A percentile compares a stretch with the other conserved stretches of the same genome.
These are phyloP conservation scores for Fulmarus glacialis DNA, from an alignment of 2,113 vertebrate genomes.

Conservation along the genomic window DNA sequence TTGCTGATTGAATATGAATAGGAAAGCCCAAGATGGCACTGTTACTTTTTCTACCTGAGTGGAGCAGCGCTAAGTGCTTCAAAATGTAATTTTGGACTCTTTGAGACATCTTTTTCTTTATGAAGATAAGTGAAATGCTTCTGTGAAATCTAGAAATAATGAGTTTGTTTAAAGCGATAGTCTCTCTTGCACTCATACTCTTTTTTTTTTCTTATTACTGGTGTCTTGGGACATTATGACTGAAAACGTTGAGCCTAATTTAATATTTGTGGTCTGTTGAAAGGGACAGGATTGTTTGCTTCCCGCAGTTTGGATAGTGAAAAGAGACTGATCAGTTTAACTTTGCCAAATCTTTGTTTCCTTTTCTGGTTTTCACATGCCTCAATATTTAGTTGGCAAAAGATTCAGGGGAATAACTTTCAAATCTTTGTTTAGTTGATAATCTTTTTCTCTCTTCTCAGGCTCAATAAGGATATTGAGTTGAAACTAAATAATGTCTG, in stretches of 20 bases:
- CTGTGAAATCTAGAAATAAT: not conserved
- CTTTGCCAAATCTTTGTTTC: slow-evolving; percentile 9
- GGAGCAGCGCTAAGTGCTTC: not conserved
- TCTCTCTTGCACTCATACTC: not conserved
- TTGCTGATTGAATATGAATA: not conserved
- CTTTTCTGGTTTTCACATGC: not conserved
- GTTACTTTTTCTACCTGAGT: not conserved
- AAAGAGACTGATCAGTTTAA: not conserved
- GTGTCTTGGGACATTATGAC: not conserved
- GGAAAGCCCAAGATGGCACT: not conserved
- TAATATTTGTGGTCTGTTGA: not conserved
- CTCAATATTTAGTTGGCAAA: not conserved
- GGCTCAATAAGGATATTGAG: not conserved
- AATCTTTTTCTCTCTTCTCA: not conserved
- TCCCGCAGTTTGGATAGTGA: not conserved
- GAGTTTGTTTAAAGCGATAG: not conserved
- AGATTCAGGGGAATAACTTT: not conserved
- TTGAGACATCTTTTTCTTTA: not conserved
- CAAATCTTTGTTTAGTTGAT: not conserved
- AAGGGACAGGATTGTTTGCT: not conserved
- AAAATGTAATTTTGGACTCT: not conserved
- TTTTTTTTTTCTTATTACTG: not conserved
- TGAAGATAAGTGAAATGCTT: not conserved
- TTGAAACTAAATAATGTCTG: not conserved
- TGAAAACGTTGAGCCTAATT: not conserved